Base-by-base conservation (phyloP, 2,113 vertebrate genomes). In the Ginglymostoma cirratum region DNA sequence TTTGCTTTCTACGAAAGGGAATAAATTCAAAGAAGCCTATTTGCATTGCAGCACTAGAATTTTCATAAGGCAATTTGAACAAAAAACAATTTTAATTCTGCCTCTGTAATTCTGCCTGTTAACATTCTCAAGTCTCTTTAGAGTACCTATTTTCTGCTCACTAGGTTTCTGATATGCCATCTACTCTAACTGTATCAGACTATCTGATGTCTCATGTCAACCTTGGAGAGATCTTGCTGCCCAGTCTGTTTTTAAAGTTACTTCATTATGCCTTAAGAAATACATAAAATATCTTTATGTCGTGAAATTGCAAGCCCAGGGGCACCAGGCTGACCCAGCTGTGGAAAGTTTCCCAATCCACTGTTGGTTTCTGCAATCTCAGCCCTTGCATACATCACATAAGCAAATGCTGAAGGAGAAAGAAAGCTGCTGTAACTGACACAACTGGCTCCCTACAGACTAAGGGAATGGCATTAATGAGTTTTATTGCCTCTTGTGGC, bases 141-240 rank as follows among this genome's bases (percentile, higher is more conserved):
- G 61, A 38, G 67, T 93, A 24, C 14, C 61, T 95, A 96, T 97
- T 97, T 97, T 97, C 97, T 96, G 97, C 97, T 96, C 96, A 95
- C 96, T 97, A 96, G 97, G 96, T 96, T 97, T 96, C 96, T 96
- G 95, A 97, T 97, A 97, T 97, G 97, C 97, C 98, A 98, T 97
- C 97, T 97, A 97, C 97, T 98, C 97, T 98, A 96, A 96, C 97
- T 96, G 96, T 97, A 97, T 98, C 97, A 98, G 96, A 96, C 97
- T 97, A 96, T 96, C 70, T 48, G 97, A 96, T 96, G 96, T 97
- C 96, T 96, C 97, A 97, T 96, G 97, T 96, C 96, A 97, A 97
- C 97, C 97, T 97, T 85, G 96, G 96, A 98, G 97, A 97, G 96
- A 8, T 66, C 65, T 70, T 48, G 23, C 45, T 8, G 27, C 55